Evolutionary conservation across 2,797 vertebrate species (phyloP).

Genomic region (Tauraco hartlaubi): DNA sequence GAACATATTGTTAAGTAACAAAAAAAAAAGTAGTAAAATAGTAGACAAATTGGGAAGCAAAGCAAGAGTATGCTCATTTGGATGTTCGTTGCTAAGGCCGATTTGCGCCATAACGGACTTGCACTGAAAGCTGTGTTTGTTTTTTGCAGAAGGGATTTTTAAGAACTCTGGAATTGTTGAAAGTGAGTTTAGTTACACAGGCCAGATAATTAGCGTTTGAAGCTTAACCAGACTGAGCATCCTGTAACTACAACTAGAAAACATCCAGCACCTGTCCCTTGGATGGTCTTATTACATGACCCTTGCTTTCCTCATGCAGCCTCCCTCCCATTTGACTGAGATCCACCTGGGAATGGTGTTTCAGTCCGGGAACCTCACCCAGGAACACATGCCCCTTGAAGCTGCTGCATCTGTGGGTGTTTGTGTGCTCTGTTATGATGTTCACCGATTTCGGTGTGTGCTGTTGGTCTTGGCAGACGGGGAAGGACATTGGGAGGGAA

Average conservation of each 20-base stretch:
- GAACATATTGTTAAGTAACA: neutral
- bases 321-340: neutral
- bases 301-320: neutral
- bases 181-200: neutral
- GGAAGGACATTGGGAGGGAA: neutral
- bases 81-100: neutral
- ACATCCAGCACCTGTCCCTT: neutral
- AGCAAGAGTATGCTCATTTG: neutral
- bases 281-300: neutral
- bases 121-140: neutral
- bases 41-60: neutral
- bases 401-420: neutral
- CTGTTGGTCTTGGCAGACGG: neutral
- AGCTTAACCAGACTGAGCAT: neutral
- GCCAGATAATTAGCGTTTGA: neutral
- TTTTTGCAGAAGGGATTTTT: neutral
- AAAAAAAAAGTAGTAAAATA: neutral
- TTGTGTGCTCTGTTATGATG: neutral
- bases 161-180: neutral
- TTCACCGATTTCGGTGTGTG: neutral
- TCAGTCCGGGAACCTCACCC: neutral
- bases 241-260: neutral
- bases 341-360: neutral
- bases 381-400: fast-evolving
- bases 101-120: neutral